A percentile compares a stretch with the other conserved stretches of the same genome.
Evolutionary conservation across 2,888 invertebrate genomes (phyloP).

Genomic region (Synanthedon myopaeformis): DNA sequence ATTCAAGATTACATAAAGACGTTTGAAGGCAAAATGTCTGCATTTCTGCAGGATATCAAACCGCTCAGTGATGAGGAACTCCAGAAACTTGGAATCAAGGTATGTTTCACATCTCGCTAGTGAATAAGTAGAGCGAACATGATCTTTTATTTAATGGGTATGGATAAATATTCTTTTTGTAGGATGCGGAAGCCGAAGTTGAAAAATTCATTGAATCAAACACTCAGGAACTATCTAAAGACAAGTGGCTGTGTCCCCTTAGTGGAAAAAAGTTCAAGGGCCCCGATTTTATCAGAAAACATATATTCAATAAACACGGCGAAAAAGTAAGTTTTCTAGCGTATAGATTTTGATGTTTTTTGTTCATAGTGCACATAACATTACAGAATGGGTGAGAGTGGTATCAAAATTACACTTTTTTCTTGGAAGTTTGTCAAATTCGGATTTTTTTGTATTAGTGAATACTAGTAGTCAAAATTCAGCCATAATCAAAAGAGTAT

Average conservation of each 20-base stretch:
- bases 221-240: conserved; percentile 96
- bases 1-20: conserved; percentile 80
- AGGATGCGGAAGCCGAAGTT: conserved; percentile 78
- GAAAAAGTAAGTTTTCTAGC: conserved; percentile 76
- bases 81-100: conserved; percentile 85
- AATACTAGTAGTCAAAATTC: no score
- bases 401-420: no score
- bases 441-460: no score
- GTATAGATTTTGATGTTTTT: conserved; percentile 1
- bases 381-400: no score
- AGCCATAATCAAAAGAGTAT: no score
- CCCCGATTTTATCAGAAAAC: conserved; percentile 98
- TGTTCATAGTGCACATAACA: not conserved
- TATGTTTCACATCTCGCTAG: conserved; percentile 20
- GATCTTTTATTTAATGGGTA: conserved; percentile 38
- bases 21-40: conserved; percentile 92
- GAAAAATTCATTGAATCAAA: conserved; percentile 97
- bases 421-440: no score
- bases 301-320: conserved; percentile 96
- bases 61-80: conserved; percentile 81
- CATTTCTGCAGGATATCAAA: conserved; percentile 84
- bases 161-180: conserved; percentile 28
- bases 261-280: conserved; percentile 99
- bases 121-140: not conserved
- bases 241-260: conserved; percentile 98